Conservation (phyloP, 2,888 invertebrate genomes). For the Malacosoma neustria region DNA sequence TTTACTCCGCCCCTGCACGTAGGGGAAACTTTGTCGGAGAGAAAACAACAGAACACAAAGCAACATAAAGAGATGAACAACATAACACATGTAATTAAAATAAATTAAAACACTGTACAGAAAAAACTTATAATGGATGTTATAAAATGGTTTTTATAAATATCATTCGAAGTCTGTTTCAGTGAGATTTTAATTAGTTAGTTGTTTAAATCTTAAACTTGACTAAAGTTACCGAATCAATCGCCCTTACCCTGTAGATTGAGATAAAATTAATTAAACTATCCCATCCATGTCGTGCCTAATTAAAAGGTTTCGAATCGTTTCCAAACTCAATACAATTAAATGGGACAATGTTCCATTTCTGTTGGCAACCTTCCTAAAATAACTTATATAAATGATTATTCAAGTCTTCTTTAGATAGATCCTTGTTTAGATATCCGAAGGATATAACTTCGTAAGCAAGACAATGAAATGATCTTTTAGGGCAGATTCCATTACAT, state of each 20-base stretch:
- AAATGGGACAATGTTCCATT: constrained; percentile 11
- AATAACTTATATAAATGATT: constrained; percentile 9
- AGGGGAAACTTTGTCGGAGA: too few relatives aligned
- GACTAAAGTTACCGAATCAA: background rate
- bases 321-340: constrained; percentile 4
- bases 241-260: background rate
- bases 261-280: background rate
- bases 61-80: too few relatives aligned
- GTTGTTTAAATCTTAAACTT: background rate
- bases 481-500: too few relatives aligned
- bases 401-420: constrained; percentile 15
- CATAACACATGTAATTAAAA: too few relatives aligned
- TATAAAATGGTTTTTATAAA: constrained; percentile 43
- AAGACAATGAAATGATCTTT: constrained; percentile 26
- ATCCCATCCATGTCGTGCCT: background rate
- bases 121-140: too few relatives aligned
- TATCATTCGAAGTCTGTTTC: constrained; percentile 7
- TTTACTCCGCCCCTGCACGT: too few relatives aligned
- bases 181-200: background rate
- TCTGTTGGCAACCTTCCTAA: constrained; percentile 6
- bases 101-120: too few relatives aligned
- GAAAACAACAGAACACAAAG: too few relatives aligned
- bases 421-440: constrained; percentile 15
- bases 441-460: constrained; percentile 19
- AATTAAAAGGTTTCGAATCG: background rate